Evolutionary conservation across 2,113 vertebrate genomes (phyloP), one percentile per base, ranked within the genome.

Genomic region (Melanocharis versteri): DNA sequence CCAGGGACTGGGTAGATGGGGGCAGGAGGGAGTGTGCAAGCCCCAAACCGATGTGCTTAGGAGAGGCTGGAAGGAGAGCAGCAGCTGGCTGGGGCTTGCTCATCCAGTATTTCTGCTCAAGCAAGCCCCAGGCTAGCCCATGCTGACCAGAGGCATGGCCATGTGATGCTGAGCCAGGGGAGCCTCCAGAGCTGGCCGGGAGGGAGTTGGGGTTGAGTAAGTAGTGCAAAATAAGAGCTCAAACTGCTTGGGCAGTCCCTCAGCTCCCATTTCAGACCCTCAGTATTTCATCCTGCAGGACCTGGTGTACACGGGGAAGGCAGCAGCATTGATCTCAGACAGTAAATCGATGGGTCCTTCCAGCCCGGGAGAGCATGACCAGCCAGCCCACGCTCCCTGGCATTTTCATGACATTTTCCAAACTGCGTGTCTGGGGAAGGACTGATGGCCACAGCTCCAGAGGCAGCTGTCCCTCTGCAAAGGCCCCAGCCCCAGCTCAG

Each of bases 361-460:
- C 73, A 83, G 75, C 87, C 87, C 0, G 0, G 47, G 73, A 71
- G 66, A 89, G 48, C 11, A 2, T 1, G 11, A 83, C 58, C 78
- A 22, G 81, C 69, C 80, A 62, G 76, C 72, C 47, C 7, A 8
- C 5, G 1, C 51, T 91, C 64, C 71, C 69, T 94, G 96, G 90
- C 91, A 96, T 95, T 97, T 96, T 71, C 6, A 0, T 96, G 97
- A 96, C 95, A 97, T 97, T 97, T 96, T 39, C 64, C 0, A 0
- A 90, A 72, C 44, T 0, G 0, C 1, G 5, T 31, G 56, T 69
- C 79, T 91, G 75, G 54, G 82, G 72, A 92, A 44, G n/a, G 57
- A 81, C 70, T 65, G 90, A 92, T 94, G 16, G 3, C 31, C 71
- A 33, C 1, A 0, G 2, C 44, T 70, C 39, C 3, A 3, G 42